phyloP scores from a whole-genome alignment of 1,140 invertebrate species.

The Diabrotica undecimpunctata region DNA sequence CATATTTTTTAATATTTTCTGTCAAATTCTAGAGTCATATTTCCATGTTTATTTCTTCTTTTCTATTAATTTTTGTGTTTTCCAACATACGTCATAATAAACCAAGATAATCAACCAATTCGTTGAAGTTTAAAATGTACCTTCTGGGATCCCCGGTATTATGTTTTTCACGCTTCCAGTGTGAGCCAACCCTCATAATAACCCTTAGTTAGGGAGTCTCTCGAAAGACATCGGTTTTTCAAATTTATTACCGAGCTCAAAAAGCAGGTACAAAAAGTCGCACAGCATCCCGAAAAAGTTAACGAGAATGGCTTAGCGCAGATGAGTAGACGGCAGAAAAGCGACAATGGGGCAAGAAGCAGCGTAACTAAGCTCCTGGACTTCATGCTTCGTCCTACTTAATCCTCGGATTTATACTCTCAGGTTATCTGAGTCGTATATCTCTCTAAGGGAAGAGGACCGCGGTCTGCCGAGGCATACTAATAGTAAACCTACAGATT shows the following conservation, averaged over 20 bases:
- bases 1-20: too few relatives aligned
- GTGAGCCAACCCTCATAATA: not conserved
- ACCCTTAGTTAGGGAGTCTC: not conserved
- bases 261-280: slow-evolving; percentile 5
- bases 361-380: slow-evolving; percentile 27
- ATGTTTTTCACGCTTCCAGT: not conserved
- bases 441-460: slow-evolving; percentile 40
- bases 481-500: slow-evolving; percentile 48
- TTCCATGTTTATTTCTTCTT: too few relatives aligned
- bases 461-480: slow-evolving; percentile 45
- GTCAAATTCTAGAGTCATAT: too few relatives aligned
- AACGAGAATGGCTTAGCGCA: slow-evolving; percentile 5
- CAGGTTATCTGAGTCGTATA: slow-evolving; percentile 48
- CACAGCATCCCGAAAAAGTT: slow-evolving; percentile 3
- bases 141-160: not conserved
- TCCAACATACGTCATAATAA: too few relatives aligned
- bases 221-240: not conserved
- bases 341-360: slow-evolving; percentile 12
- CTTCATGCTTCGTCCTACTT: slow-evolving; percentile 40
- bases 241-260: not conserved
- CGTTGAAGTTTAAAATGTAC: not conserved
- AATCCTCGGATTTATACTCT: slow-evolving; percentile 47
- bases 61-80: too few relatives aligned
- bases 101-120: not conserved
- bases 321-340: slow-evolving; percentile 5